Percentiles rank a stretch among this genome's conserved stretches.
Evolutionary conservation across 2,888 invertebrate genomes (phyloP).

Genomic region (Drosophila buzzatii): DNA sequence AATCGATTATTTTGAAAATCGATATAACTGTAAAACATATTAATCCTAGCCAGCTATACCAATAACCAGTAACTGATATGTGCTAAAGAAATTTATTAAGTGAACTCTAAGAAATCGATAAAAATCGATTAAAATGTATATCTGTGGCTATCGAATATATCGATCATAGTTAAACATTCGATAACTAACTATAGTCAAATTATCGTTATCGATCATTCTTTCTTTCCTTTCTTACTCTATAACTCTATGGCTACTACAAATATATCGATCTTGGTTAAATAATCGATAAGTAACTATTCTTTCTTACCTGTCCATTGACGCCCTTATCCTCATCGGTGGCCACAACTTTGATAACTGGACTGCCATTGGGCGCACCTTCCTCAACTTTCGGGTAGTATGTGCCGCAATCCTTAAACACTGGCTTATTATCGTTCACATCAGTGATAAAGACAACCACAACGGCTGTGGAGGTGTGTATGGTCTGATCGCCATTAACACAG

Average conservation of each 20-base stretch:
- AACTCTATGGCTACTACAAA: too few species aligned
- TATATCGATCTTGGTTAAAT: background rate
- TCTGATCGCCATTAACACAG: constrained; percentile 94
- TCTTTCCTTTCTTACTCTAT: constrained; percentile 87
- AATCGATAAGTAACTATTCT: background rate
- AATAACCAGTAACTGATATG: too few species aligned
- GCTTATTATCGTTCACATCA: constrained; percentile 98
- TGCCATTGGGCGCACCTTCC: constrained; percentile 97
- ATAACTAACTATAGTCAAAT: background rate
- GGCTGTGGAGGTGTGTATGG: constrained; percentile 96
- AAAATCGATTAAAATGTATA: background rate
- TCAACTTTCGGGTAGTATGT: constrained; percentile 97
- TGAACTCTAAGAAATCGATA: too few species aligned
- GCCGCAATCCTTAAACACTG: constrained; percentile 96
- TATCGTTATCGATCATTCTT: accelerated
- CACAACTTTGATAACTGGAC: constrained; percentile 96
- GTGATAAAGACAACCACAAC: constrained; percentile 98
- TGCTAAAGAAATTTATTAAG: too few species aligned
- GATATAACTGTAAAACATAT: too few species aligned
- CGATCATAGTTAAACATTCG: background rate
- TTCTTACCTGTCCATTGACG: constrained; percentile 92
- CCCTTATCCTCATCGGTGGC: constrained; percentile 98
- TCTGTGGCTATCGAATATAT: background rate
- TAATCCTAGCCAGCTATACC: too few species aligned
- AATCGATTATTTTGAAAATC: too few species aligned